These are phyloP conservation scores for Tupiocoris notatus DNA, from an alignment of 2,888 invertebrate genomes.

Conservation along the genomic window DNA sequence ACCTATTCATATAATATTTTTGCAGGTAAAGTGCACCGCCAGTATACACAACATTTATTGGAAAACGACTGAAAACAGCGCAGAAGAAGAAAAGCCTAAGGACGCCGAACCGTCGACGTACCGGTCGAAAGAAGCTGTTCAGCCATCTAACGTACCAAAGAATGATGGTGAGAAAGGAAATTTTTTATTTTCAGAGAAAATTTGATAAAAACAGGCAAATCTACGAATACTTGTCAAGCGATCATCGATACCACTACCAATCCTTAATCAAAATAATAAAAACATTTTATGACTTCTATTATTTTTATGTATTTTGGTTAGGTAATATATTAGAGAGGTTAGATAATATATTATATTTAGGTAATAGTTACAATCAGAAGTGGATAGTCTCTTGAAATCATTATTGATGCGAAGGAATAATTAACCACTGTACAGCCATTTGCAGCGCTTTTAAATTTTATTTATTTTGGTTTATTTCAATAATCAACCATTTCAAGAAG, in stretches of 20 bases:
- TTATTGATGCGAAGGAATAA: too few relatives aligned
- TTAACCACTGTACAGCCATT: too few relatives aligned
- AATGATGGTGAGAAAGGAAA: constrained; percentile 2
- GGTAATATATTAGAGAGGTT: too few relatives aligned
- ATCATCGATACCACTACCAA: background rate
- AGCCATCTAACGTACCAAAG: constrained; percentile 5
- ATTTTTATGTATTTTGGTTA: too few relatives aligned
- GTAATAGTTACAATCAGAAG: too few relatives aligned
- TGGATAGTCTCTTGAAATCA: too few relatives aligned
- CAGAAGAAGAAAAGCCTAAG: constrained; percentile 59
- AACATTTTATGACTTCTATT: too few relatives aligned
- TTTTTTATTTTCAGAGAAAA: background rate
- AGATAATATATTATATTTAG: too few relatives aligned
- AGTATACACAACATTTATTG: constrained; percentile 66
- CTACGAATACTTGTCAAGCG: background rate
- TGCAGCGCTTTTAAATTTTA: too few relatives aligned
- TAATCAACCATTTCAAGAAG: too few relatives aligned
- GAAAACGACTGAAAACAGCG: constrained; percentile 66
- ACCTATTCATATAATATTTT: too few relatives aligned
- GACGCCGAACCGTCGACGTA: constrained; percentile 46
- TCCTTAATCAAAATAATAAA: background rate
- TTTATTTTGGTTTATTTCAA: too few relatives aligned
- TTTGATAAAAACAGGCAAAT: background rate
- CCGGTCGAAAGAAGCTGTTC: constrained; percentile 9
- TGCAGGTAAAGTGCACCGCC: constrained; percentile 65